A percentile compares a stretch with the other conserved stretches of the same genome.
These are phyloP conservation scores for Nephrocerus scutellatus DNA, from an alignment of 2,888 invertebrate species.

Conservation along the genomic window DNA sequence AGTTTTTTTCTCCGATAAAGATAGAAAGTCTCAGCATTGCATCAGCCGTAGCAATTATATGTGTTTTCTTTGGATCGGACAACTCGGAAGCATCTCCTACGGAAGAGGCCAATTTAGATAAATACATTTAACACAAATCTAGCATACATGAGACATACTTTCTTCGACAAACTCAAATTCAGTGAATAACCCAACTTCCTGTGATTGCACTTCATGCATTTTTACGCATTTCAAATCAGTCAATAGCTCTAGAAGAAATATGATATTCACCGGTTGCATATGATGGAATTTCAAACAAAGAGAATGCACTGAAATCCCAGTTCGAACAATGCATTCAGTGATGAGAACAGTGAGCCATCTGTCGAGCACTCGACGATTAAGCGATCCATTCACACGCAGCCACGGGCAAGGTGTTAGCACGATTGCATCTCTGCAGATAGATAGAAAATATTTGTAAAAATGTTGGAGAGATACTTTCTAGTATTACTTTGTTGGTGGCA, in stretches of 20 bases:
- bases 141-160: slow-evolving; percentile 34
- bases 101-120: slow-evolving; percentile 17
- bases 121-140: slow-evolving; percentile 17
- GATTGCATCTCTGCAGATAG: slow-evolving; percentile 31
- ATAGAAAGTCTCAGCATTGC: slow-evolving; percentile 51
- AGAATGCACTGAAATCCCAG: slow-evolving; percentile 52
- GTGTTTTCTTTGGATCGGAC: slow-evolving; percentile 49
- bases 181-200: slow-evolving; percentile 48
- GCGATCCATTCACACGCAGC: slow-evolving; percentile 65
- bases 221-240: slow-evolving; percentile 52
- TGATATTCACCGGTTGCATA: slow-evolving; percentile 55
- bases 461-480: neutral
- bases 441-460: neutral
- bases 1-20: slow-evolving; percentile 55
- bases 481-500: slow-evolving; percentile 10
- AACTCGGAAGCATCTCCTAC: slow-evolving; percentile 47
- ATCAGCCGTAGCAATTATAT: slow-evolving; percentile 49
- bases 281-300: slow-evolving; percentile 58
- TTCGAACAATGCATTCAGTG: slow-evolving; percentile 57
- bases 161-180: slow-evolving; percentile 38
- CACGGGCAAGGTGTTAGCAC: slow-evolving; percentile 55
- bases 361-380: slow-evolving; percentile 62
- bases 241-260: slow-evolving; percentile 50
- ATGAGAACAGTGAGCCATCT: slow-evolving; percentile 62
- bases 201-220: slow-evolving; percentile 36